Base-by-base conservation (phyloP, 2,888 invertebrate genomes). In the Celastrina argiolus region DNA sequence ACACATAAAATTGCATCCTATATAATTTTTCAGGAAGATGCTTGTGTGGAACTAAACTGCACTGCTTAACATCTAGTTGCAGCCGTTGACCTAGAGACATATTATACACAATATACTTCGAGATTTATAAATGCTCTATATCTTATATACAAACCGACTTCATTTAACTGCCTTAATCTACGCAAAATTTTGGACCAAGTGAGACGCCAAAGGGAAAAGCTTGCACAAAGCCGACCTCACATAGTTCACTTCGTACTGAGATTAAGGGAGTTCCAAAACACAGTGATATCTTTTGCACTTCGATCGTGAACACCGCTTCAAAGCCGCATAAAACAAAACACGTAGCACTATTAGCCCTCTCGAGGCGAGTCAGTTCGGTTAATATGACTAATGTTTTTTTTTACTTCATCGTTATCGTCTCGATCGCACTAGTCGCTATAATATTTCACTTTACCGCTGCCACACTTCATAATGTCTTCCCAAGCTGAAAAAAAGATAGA, bases 391-490 rank as follows among this genome's bases (percentile, higher is more conserved):
- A n/a, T 18, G 22, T 16, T 7, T 36, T 61, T 61, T 6, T 22
- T 22, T 5, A 14, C 31, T 16, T 31, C n/a, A 28, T 61, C 22
- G 18, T 61, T 39, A 39, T 22, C 14, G 51, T 51, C 51, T 22
- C 51, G 22, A 34, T 66, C 56, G 31, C 65, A 66, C 65, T 66
- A 59, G 28, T 91, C 91, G 80, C 80, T 87, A 81, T 78, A 92
- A 81, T 92, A 92, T 68, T 85, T 85, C 78, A 87, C 86, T 75
- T 91, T 91, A 77, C 87, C 85, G 68, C 78, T 76, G 70, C 85
- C 85, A 77, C 88, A 87, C 63, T 92, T 92, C 79, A 94, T 84
- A 77, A 94, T 92, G 77, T 95, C 95, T 75, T 95, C 94, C 96
- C 96, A 96, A 67, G 95, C 96, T 96, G 92, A 12, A 67, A 67